Evolutionary conservation across 1,140 invertebrate genomes (phyloP), one percentile per base, ranked within the genome.

Genomic region (Caenorhabditis latens): DNA sequence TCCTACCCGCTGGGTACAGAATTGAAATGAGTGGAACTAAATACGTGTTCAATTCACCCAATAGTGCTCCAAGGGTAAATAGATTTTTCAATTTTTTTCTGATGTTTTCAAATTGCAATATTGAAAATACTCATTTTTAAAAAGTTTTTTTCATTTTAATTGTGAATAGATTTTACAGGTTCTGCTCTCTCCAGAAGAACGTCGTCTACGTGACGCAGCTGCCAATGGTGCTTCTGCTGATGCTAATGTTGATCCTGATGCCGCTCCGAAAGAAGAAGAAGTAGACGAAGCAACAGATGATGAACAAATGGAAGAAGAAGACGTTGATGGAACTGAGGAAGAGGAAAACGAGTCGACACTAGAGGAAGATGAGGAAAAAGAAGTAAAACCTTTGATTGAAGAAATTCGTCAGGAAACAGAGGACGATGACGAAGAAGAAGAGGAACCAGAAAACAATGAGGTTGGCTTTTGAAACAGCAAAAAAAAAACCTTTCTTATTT

Each of bases 1-100:
- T 79, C 53, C n/a, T 79, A 14, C 71, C 71, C 4, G 53, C 43
- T 53, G 71, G 71, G 21, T 79, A 46, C 46, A 48, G 14, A 24
- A 79, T 79, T 24, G 42, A 46, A 48, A 50, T 79, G 19, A n/a
- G 21, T 46, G 71, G 14, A 8, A 8, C 9, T 53, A 79, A 43
- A 53, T 79, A 79, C n/a, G 46, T 50, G 4, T 79, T 79, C 46
- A 21, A 19, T 48, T 21, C 71, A 4, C 71, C 71, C 11, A 9
- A 24, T 19, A 53, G 4, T 48, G 13, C 50, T 13, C 46, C 71
- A 50, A 79, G 71, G 14, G 71, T 79, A 21, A 8, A n/a, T 32
- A 1, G 2, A n/a, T n/a, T 32, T 32, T 32, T 2, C 32, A 32
- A 32, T 32, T 32, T 32, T 32, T 32, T 2, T 32, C 32, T 32